Percentiles rank a stretch among this genome's conserved stretches.
phyloP scores from a whole-genome alignment of 2,797 vertebrate genomes.

The Melanotaenia maccullochi region DNA sequence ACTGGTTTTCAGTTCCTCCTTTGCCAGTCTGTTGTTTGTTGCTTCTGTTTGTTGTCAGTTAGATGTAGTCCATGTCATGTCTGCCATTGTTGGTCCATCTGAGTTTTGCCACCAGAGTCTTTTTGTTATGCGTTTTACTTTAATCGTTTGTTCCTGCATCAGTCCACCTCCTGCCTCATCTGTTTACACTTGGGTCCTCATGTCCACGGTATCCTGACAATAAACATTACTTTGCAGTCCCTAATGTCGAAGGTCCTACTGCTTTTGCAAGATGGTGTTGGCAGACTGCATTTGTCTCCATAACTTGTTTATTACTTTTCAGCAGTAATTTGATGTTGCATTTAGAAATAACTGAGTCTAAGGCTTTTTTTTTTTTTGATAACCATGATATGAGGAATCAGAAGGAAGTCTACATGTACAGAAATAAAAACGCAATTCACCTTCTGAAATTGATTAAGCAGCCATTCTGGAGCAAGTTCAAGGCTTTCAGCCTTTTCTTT shows the following conservation, averaged over 20 bases:
- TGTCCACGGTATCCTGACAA: no score
- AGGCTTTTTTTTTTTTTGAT: constrained; percentile 24
- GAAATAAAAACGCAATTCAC: constrained; percentile 37
- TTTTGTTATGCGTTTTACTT: no score
- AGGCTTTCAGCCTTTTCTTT: constrained; percentile 47
- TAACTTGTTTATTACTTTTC: not conserved
- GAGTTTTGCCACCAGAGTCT: no score
- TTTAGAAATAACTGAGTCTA: not conserved
- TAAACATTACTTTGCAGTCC: no score
- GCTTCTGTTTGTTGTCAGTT: no score
- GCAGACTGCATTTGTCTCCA: not conserved
- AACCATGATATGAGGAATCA: constrained; percentile 26
- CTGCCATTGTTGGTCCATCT: no score
- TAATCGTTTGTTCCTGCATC: no score
- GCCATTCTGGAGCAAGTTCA: constrained; percentile 59
- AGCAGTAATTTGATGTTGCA: not conserved
- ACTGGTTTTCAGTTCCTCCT: no score
- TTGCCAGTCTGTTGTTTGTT: no score
- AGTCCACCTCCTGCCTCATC: no score
- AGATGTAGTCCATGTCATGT: no score
- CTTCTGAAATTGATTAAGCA: constrained; percentile 48
- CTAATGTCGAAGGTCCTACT: not conserved
- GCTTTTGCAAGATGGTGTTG: not conserved
- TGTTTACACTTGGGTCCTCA: no score
- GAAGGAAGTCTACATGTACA: constrained; percentile 20